These are phyloP conservation scores for Drosophila sulfurigaster DNA, from an alignment of 1,140 invertebrate genomes.

Conservation along the genomic window DNA sequence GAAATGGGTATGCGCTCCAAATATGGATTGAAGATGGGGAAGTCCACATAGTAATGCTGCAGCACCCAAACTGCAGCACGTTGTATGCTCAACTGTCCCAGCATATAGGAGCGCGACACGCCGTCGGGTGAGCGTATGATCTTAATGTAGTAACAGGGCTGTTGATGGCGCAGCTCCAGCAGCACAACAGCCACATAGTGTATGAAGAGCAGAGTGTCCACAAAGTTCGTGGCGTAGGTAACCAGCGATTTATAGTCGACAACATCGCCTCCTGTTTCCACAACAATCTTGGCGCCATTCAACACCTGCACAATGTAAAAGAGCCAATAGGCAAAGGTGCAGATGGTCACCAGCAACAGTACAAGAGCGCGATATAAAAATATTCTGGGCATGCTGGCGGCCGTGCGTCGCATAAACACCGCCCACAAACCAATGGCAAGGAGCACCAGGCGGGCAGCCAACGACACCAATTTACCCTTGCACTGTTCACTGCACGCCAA, in stretches of 20 bases:
- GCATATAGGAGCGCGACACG: constrained; percentile 92
- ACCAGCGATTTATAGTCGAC: constrained; percentile 94
- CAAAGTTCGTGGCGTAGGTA: constrained; percentile 94
- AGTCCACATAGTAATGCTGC: constrained; percentile 98
- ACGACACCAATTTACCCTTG: constrained; percentile 93
- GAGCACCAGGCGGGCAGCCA: constrained; percentile 96
- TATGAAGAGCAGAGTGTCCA: constrained; percentile 97
- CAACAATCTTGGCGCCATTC: constrained; percentile 91
- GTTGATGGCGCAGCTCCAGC: constrained; percentile 95
- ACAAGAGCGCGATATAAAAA: constrained; percentile 96
- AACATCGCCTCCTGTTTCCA: constrained; percentile 90
- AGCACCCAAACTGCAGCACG: constrained; percentile 96
- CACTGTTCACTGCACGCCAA: constrained; percentile 92
- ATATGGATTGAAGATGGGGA: constrained; percentile 98
- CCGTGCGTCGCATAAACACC: constrained; percentile 90
- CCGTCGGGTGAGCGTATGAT: constrained; percentile 98
- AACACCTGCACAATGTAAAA: constrained; percentile 97
- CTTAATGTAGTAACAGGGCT: constrained; percentile 95
- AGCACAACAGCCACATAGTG: constrained; percentile 97
- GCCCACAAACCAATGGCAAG: constrained; percentile 97
- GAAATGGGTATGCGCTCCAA: constrained; percentile 93
- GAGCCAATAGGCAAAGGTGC: constrained; percentile 98
- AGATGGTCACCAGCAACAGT: constrained; percentile 94
- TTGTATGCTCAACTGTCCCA: constrained; percentile 97
- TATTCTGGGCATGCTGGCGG: constrained; percentile 96